A percentile compares a stretch with the other conserved stretches of the same genome.
phyloP scores from a whole-genome alignment of 2,888 invertebrate species.

The Sympetrum striolatum region DNA sequence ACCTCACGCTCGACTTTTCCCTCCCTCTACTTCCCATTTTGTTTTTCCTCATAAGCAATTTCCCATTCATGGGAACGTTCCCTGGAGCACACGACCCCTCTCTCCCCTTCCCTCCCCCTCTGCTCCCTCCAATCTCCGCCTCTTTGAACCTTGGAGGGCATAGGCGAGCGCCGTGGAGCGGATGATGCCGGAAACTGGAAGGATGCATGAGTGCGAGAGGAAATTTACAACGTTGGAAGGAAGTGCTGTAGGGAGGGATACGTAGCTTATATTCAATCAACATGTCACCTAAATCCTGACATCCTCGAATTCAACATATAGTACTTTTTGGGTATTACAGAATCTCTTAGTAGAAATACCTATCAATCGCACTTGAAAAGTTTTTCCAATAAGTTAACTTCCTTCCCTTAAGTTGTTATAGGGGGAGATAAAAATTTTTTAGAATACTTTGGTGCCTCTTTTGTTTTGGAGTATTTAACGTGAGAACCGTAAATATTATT shows the following conservation, averaged over 20 bases:
- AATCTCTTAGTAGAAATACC: too few relatives aligned
- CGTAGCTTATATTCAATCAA: background rate
- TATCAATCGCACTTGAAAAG: too few relatives aligned
- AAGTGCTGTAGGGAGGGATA: background rate
- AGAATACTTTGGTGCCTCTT: too few relatives aligned
- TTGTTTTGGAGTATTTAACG: too few relatives aligned
- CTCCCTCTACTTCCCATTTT: background rate
- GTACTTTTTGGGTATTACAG: too few relatives aligned
- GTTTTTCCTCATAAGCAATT: background rate
- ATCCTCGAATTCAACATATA: too few relatives aligned
- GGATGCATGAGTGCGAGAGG: background rate
- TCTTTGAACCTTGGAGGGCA: background rate
- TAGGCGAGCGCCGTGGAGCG: background rate
- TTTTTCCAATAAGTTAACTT: too few relatives aligned
- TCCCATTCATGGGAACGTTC: slow-evolving; percentile 32
- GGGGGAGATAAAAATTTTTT: too few relatives aligned
- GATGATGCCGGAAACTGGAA: background rate
- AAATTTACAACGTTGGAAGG: too few relatives aligned
- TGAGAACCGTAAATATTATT: too few relatives aligned
- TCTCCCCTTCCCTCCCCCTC: background rate
- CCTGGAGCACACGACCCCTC: background rate
- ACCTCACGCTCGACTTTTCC: background rate
- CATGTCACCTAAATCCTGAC: too few relatives aligned
- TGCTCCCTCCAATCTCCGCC: background rate
- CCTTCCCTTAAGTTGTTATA: too few relatives aligned